Conservation (phyloP, 1,140 invertebrate genomes). For the Drosophila santomea region DNA sequence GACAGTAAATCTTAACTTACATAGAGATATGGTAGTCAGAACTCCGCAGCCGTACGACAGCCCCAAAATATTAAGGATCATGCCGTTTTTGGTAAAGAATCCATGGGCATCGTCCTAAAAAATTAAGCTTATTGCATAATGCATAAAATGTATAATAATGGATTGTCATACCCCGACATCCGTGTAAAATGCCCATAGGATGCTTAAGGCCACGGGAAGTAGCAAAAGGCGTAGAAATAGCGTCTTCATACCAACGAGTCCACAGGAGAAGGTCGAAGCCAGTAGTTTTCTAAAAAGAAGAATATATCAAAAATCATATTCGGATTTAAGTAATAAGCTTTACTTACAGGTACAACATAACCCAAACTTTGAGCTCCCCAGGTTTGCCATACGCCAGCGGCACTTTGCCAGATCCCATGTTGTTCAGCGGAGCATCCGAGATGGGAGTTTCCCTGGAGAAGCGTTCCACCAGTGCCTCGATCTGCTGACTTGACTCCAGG, state of each 20-base stretch:
- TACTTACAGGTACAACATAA: slow-evolving; percentile 91
- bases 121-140: not conserved
- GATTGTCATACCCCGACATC: slow-evolving; percentile 86
- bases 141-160: too few relatives aligned
- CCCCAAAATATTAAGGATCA: slow-evolving; percentile 92
- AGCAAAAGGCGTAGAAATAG: slow-evolving; percentile 90
- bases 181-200: slow-evolving; percentile 93
- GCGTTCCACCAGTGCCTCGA: slow-evolving; percentile 95
- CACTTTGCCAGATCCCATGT: slow-evolving; percentile 88
- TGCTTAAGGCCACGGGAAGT: slow-evolving; percentile 91
- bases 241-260: slow-evolving; percentile 89
- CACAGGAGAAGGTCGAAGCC: slow-evolving; percentile 91
- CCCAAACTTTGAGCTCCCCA: slow-evolving; percentile 89
- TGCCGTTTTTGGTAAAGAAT: slow-evolving; percentile 91
- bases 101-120: slow-evolving; percentile 89
- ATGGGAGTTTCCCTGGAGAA: slow-evolving; percentile 91
- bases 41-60: slow-evolving; percentile 92
- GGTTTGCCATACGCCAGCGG: slow-evolving; percentile 91
- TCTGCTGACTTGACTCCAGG: slow-evolving; percentile 96
- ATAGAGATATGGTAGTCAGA: slow-evolving; percentile 91
- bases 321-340: not conserved
- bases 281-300: slow-evolving; percentile 88
- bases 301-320: too few relatives aligned
- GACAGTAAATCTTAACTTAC: slow-evolving; percentile 86
- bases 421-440: slow-evolving; percentile 84